phyloP scores from a whole-genome alignment of 2,888 invertebrate genomes.

The Drosophila ezoana region DNA sequence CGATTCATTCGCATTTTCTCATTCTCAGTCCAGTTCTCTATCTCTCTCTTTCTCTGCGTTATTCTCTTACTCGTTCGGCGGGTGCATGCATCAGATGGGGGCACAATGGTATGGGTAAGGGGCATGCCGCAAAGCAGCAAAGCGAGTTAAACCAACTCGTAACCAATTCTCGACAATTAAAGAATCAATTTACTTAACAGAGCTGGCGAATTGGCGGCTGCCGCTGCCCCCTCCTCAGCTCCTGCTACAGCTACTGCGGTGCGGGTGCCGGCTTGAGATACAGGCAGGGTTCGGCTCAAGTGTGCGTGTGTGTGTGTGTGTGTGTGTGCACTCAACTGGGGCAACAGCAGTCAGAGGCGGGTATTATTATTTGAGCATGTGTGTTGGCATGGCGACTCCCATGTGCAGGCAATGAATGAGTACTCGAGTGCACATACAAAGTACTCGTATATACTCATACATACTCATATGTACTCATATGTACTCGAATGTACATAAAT shows the following conservation, averaged over 20 bases:
- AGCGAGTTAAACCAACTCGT: conserved; percentile 78
- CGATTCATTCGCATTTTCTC: conserved; percentile 42
- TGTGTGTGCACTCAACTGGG: conserved; percentile 43
- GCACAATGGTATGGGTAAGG: conserved; percentile 59
- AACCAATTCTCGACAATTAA: conserved; percentile 78
- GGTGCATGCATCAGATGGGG: conserved; percentile 56
- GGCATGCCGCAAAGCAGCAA: conserved; percentile 43
- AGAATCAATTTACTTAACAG: conserved; percentile 78
- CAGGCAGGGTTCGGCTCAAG: conserved; percentile 14
- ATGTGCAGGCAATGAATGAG: conserved; percentile 18
- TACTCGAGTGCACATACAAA: conserved; percentile 14
- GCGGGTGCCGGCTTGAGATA: conserved; percentile 52
- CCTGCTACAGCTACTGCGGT: conserved; percentile 12
- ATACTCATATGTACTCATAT: conserved; percentile 1
- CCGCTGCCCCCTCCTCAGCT: conserved; percentile 1
- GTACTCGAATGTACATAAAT: conserved; percentile 30
- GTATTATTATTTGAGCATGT: conserved; percentile 60
- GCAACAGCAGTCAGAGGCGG: conserved; percentile 51
- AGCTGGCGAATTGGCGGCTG: conserved; percentile 70
- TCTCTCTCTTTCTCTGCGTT: not conserved
- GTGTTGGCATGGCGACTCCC: conserved; percentile 40
- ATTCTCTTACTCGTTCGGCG: conserved; percentile 21
- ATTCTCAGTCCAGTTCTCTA: conserved; percentile 1
- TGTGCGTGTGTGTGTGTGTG: not conserved
- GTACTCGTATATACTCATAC: conserved; percentile 9